Base-by-base conservation (phyloP, 2,113 vertebrate genomes). In the Saiga tatarica region DNA sequence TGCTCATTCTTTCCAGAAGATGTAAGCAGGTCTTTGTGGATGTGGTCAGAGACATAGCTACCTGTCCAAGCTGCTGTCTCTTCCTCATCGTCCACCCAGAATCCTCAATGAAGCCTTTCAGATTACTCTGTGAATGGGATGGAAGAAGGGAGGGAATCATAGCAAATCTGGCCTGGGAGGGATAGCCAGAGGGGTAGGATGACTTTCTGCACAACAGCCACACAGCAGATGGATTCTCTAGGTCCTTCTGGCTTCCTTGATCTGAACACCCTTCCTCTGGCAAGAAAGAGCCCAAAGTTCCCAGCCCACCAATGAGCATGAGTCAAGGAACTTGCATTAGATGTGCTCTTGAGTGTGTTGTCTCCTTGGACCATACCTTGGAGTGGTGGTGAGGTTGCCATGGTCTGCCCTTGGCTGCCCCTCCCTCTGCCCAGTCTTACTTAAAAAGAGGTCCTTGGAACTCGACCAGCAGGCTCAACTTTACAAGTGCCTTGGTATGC, bases 401-500 rank as follows among this genome's bases (percentile, higher is more conserved):
- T 33, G 50, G 28, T 21, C 74, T 55, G 50, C 52, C 71, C 5
- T 87, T 30, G 82, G 11, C 45, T 59, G 7, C 19, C 12, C 16
- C 15, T 84, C 42, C 62, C 28, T 87, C 62, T 45, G 39, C 28
- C 16, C 59, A 57, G 55, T 85, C n/a, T 91, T 88, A n/a, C 47
- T 76, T 94, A 50, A 53, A 86, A 86, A 71, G 36, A 52, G 12
- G 14, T 26, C 81, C 50, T 45, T 45, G 45, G 45, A 45, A 45
- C 5, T 82, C 21, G 14, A 28, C 45, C 47, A 84, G 30, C 76
- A 90, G 60, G 28, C 50, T 96, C 39, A 14, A 17, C 82, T 86
- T 96, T 52, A 88, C 64, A 89, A 83, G 96, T 92, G 87, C 76
- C 82, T 97, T 90, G 74, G 11, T 53, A 36, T 55, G 42, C 60